Conservation (phyloP, 2,113 vertebrate species). For the Chloroceryle aenea region DNA sequence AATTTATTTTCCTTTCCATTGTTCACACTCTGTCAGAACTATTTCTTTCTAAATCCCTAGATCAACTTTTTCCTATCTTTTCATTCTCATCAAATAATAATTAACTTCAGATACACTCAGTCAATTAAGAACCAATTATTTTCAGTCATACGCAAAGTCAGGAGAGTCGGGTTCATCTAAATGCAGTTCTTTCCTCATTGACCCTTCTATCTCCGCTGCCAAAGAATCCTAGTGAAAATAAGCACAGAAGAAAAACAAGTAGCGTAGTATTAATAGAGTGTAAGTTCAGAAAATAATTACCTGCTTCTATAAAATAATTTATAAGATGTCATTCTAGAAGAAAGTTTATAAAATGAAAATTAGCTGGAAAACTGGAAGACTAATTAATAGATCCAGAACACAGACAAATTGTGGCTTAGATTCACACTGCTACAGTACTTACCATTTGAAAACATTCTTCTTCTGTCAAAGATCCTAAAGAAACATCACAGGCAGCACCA, state of each 20-base stretch:
- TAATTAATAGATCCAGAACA: not conserved
- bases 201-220: conserved; percentile 97
- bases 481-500: not conserved
- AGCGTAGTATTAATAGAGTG: not conserved
- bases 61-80: not conserved
- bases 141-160: conserved; percentile 79
- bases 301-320: not conserved
- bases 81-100: not conserved
- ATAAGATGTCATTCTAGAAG: not conserved
- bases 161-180: conserved; percentile 91
- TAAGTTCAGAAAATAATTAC: not conserved
- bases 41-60: not conserved
- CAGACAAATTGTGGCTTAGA: not conserved
- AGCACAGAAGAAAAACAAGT: not conserved
- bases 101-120: not conserved
- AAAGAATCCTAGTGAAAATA: conserved; percentile 88
- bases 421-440: not conserved
- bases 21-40: not conserved
- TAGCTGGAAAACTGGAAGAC: not conserved
- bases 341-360: not conserved
- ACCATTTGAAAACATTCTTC: not conserved
- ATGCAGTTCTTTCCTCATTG: conserved; percentile 96
- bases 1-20: not conserved
- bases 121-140: not conserved
- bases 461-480: not conserved